Evolutionary conservation across 53 echinoderm and acorn worm genomes (phyloP).

Genomic region (Paracentrotus lividus): DNA sequence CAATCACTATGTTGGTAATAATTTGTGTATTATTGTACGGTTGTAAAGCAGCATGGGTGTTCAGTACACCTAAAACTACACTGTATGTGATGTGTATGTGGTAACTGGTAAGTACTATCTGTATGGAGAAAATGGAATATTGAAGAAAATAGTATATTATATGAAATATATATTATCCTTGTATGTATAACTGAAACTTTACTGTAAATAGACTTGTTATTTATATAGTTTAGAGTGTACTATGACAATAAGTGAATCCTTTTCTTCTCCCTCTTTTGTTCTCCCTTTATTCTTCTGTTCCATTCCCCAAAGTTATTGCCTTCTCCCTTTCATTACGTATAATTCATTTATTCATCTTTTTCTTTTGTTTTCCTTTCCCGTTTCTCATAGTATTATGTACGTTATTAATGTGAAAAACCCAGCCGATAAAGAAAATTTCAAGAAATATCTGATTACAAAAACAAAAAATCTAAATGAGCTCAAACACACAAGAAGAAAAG

Average conservation of each 20-base stretch:
- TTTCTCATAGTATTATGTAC: too few relatives aligned
- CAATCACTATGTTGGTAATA: background rate
- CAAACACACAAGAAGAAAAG: background rate
- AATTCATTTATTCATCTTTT: too few relatives aligned
- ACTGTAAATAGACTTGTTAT: too few relatives aligned
- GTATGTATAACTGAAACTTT: constrained; percentile 1
- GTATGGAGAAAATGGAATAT: constrained; percentile 22
- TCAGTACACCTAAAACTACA: background rate
- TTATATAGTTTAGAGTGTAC: background rate
- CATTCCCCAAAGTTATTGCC: background rate
- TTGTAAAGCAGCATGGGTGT: background rate
- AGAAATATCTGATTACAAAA: too few relatives aligned
- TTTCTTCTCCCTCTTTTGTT: too few relatives aligned
- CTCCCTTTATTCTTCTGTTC: background rate
- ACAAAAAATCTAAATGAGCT: too few relatives aligned
- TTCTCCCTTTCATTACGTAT: background rate
- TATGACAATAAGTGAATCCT: background rate
- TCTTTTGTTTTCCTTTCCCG: too few relatives aligned
- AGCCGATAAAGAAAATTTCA: too few relatives aligned
- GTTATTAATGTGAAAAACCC: too few relatives aligned
- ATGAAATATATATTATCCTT: constrained; percentile 47
- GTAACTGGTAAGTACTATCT: constrained; percentile 27
- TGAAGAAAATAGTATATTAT: constrained; percentile 61
- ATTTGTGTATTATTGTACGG: background rate
- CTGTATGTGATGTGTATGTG: background rate